Evolutionary conservation across 1,140 invertebrate genomes (phyloP).

Genomic region (Ganaspis sp.): DNA sequence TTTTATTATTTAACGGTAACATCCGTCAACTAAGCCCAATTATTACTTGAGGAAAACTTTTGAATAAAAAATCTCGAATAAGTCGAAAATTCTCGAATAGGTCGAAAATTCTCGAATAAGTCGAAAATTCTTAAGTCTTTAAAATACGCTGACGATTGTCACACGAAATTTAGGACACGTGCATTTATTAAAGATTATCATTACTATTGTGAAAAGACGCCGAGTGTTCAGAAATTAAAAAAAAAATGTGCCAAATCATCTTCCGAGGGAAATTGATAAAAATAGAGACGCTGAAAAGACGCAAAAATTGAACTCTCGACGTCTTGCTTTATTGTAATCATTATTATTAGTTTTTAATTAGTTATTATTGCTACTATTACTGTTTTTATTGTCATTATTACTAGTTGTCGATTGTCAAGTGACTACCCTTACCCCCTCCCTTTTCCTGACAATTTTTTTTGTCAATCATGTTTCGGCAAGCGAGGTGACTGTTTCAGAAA

Average conservation of each 20-base stretch:
- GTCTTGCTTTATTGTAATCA: conserved; percentile 56
- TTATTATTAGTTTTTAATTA: conserved; percentile 65
- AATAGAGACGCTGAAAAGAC: neutral
- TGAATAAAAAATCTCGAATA: conserved; percentile 10
- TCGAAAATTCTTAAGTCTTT: conserved; percentile 52
- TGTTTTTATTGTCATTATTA: conserved; percentile 62
- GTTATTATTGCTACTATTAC: conserved; percentile 65
- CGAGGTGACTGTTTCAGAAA: conserved; percentile 58
- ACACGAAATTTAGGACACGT: conserved; percentile 69
- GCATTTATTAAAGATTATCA: conserved; percentile 73
- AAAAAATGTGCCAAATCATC: conserved; percentile 33
- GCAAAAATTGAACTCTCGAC: conserved; percentile 44
- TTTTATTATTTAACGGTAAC: conserved; percentile 44
- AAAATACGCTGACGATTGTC: conserved; percentile 76
- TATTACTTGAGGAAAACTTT: too few relatives aligned
- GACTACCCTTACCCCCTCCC: conserved; percentile 43
- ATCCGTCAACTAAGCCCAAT: conserved; percentile 32
- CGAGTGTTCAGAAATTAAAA: neutral
- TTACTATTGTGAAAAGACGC: conserved; percentile 44
- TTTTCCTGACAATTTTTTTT: conserved; percentile 35
- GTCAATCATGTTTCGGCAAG: conserved; percentile 55
- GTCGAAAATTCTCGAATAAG: neutral
- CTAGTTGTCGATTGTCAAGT: conserved; percentile 69
- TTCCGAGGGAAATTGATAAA: conserved; percentile 47
- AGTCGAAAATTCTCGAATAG: neutral